Evolutionary conservation across 2,113 vertebrate genomes (phyloP).

Genomic region (Perognathus longimembris): DNA sequence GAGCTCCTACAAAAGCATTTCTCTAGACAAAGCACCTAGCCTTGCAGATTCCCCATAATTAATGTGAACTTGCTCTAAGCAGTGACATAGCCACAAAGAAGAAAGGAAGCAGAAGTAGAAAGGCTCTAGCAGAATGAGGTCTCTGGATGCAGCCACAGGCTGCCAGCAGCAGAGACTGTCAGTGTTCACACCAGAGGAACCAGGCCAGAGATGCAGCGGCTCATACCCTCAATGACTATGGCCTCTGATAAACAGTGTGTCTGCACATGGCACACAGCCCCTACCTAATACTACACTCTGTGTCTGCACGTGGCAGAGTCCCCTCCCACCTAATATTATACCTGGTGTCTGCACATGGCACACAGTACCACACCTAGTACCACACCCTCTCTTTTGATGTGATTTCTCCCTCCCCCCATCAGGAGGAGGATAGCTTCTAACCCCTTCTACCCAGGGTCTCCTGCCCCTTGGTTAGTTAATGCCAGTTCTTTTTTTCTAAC

Average conservation of each 20-base stretch:
- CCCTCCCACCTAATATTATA: too few relatives aligned
- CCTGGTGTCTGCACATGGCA: too few relatives aligned
- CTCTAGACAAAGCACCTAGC: background rate
- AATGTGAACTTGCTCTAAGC: background rate
- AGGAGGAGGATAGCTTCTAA: background rate
- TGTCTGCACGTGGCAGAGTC: too few relatives aligned
- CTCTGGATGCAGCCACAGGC: background rate
- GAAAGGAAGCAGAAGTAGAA: background rate
- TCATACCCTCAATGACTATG: fast-evolving
- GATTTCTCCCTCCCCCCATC: background rate
- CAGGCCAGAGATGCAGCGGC: background rate
- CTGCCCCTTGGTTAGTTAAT: background rate
- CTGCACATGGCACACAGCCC: fast-evolving
- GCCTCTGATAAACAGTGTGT: background rate
- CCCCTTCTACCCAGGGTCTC: background rate
- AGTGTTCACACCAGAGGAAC: too few relatives aligned
- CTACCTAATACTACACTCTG: too few relatives aligned
- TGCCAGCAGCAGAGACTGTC: background rate
- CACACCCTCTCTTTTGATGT: too few relatives aligned
- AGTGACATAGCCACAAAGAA: background rate
- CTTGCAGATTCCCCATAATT: background rate
- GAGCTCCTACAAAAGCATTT: background rate
- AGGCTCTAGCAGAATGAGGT: background rate
- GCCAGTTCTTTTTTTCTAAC: background rate
- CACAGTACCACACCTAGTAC: too few relatives aligned